A percentile compares a stretch with the other conserved stretches of the same genome.
Conservation (phyloP, 1,140 invertebrate species). For the Physella acuta region DNA sequence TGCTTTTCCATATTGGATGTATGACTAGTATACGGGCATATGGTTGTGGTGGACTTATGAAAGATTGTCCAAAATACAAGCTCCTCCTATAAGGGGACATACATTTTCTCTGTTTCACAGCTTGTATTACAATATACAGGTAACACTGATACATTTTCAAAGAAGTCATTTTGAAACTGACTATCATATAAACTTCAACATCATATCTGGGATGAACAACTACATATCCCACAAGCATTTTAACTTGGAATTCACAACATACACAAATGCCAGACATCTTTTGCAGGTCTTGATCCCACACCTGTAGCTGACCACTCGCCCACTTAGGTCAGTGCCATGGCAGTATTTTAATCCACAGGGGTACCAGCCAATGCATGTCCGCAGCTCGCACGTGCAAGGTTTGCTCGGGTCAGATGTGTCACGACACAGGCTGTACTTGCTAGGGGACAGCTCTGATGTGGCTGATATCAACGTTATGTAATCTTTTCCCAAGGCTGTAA, state of each 20-base stretch:
- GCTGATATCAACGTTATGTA: constrained; percentile 41
- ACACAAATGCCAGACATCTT: constrained; percentile 83
- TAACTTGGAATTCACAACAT: constrained; percentile 79
- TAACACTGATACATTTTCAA: too few relatives aligned
- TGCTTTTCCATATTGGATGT: too few relatives aligned
- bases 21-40: too few relatives aligned
- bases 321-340: constrained; percentile 70
- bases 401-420: constrained; percentile 47
- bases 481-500: constrained; percentile 48
- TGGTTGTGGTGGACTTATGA: too few relatives aligned
- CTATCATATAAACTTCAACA: too few relatives aligned
- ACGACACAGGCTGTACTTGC: constrained; percentile 50
- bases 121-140: too few relatives aligned
- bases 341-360: constrained; percentile 93
- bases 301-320: constrained; percentile 73
- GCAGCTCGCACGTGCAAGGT: constrained; percentile 76
- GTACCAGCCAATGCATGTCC: constrained; percentile 86
- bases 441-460: constrained; percentile 42
- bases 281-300: constrained; percentile 95
- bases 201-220: too few relatives aligned
- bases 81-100: too few relatives aligned
- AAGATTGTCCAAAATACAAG: too few relatives aligned
- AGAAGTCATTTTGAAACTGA: too few relatives aligned
- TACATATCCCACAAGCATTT: constrained; percentile 79
- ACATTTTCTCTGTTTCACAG: too few relatives aligned